Evolutionary conservation across 2,797 vertebrate species (phyloP).

Genomic region (Anabacerthia variegaticeps): DNA sequence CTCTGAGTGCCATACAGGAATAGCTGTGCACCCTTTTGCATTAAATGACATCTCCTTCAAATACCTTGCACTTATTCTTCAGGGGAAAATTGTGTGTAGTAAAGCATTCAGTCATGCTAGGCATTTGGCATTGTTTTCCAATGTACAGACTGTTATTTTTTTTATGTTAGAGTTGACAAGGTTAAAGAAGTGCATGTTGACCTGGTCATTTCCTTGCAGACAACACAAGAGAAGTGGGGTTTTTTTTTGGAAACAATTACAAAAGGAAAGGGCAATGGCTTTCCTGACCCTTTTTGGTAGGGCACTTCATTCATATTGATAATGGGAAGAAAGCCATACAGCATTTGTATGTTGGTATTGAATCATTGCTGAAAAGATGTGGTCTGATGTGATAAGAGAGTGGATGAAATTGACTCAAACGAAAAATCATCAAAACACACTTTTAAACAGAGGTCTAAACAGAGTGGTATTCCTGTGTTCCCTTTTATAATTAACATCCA

Average conservation of each 20-base stretch:
- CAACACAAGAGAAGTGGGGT: neutral
- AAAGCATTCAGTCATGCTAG: neutral
- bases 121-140: neutral
- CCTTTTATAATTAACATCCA: constrained; percentile 51
- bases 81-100: neutral
- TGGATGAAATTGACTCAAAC: constrained; percentile 22
- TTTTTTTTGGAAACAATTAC: constrained; percentile 25
- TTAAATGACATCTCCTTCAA: neutral
- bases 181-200: neutral
- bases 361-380: constrained; percentile 10
- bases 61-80: neutral
- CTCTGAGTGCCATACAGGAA: neutral
- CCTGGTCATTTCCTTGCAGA: constrained; percentile 29
- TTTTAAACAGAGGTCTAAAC: constrained; percentile 11
- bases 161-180: constrained; percentile 1
- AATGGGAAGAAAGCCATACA: constrained; percentile 1
- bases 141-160: neutral
- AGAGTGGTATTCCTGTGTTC: neutral
- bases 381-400: constrained; percentile 31
- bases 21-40: neutral
- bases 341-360: neutral
- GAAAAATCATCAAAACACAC: constrained; percentile 35
- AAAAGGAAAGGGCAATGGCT: constrained; percentile 39
- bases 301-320: constrained; percentile 24
- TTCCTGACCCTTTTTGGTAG: constrained; percentile 16